These are phyloP conservation scores for Troilus luridus DNA, from an alignment of 2,888 invertebrate species.

Conservation along the genomic window DNA sequence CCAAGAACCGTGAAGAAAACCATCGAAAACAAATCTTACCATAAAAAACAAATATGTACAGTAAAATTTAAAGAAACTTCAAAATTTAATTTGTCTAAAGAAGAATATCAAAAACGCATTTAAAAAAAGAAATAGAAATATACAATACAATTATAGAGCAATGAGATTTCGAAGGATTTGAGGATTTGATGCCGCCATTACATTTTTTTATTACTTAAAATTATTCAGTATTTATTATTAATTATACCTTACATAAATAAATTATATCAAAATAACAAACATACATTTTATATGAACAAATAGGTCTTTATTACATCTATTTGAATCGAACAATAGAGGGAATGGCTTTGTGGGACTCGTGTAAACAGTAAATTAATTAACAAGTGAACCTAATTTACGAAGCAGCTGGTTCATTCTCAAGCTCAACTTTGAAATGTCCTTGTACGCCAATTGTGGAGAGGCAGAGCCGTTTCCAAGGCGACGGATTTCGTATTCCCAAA, in stretches of 20 bases:
- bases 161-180: too few relatives aligned
- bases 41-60: too few relatives aligned
- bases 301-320: background rate
- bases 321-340: background rate
- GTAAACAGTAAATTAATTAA: slow-evolving; percentile 1
- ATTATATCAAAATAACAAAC: background rate
- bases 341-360: background rate
- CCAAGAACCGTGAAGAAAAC: too few relatives aligned
- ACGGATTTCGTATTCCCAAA: background rate
- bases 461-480: background rate
- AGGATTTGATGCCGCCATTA: too few relatives aligned
- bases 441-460: background rate
- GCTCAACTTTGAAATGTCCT: background rate
- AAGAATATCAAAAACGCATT: too few relatives aligned
- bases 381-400: background rate
- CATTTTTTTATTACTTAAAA: too few relatives aligned
- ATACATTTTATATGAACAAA: background rate
- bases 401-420: background rate
- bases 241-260: background rate
- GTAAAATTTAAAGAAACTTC: too few relatives aligned
- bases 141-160: too few relatives aligned
- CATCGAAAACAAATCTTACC: too few relatives aligned
- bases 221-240: background rate
- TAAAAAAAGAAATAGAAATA: too few relatives aligned
- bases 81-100: too few relatives aligned